These are phyloP conservation scores for Conus canariensis DNA, from an alignment of 2,888 invertebrate genomes.

Conservation along the genomic window DNA sequence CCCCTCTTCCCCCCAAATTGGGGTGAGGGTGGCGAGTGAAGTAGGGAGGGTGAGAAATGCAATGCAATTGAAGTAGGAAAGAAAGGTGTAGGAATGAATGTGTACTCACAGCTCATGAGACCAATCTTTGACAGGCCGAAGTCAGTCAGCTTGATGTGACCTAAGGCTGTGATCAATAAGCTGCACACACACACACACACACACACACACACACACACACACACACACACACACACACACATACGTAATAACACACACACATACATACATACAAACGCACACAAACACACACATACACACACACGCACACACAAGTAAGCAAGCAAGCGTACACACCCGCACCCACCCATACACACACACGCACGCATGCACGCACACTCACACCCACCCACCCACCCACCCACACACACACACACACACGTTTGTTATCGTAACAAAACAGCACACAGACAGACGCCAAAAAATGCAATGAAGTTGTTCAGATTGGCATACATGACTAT, in stretches of 20 bases:
- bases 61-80: background rate
- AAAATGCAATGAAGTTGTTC: too few relatives aligned
- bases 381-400: background rate
- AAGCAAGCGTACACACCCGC: too few relatives aligned
- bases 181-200: slow-evolving; percentile 83
- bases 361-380: background rate
- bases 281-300: background rate
- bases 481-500: too few relatives aligned
- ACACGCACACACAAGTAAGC: background rate
- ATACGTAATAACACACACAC: slow-evolving; percentile 19
- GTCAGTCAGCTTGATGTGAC: slow-evolving; percentile 99
- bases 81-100: background rate
- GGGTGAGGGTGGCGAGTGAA: background rate
- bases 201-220: slow-evolving; percentile 15
- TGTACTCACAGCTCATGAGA: slow-evolving; percentile 92
- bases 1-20: too few relatives aligned
- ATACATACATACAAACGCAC: background rate
- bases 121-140: slow-evolving; percentile 98
- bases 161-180: slow-evolving; percentile 93
- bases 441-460: too few relatives aligned
- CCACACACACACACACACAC: background rate
- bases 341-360: background rate
- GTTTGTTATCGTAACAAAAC: too few relatives aligned
- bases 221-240: slow-evolving; percentile 14
- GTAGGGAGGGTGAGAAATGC: background rate